Conservation (phyloP, 2,113 vertebrate species). For the Anoura caudifer region DNA sequence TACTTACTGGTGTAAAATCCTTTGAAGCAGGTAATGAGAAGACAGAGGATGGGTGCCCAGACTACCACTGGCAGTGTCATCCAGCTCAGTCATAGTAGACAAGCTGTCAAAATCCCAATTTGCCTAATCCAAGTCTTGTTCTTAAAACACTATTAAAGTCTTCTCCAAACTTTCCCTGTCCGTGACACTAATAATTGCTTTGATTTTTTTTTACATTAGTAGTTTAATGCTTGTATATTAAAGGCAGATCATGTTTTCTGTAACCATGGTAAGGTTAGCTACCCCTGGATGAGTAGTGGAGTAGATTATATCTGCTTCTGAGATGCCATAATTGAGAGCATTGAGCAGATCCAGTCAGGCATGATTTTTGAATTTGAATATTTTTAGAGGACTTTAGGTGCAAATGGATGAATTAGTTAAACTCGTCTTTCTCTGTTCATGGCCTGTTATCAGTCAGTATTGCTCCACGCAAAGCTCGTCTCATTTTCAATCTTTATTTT, state of each 20-base stretch:
- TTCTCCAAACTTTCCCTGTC: not conserved
- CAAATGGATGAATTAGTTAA: not conserved
- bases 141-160: not conserved
- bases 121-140: not conserved
- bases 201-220: not conserved
- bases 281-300: not conserved
- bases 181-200: not conserved
- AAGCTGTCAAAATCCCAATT: not conserved
- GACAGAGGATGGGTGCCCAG: not conserved
- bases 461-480: not conserved
- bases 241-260: not conserved
- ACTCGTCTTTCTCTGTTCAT: not conserved
- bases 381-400: not conserved
- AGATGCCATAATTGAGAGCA: not conserved
- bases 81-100: not conserved
- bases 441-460: not conserved
- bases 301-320: not conserved
- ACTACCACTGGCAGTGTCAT: not conserved
- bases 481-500: not conserved
- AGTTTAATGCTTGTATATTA: not conserved
- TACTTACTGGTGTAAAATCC: not conserved
- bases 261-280: not conserved
- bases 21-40: not conserved
- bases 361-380: conserved; percentile 5
- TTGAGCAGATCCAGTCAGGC: not conserved